These are phyloP conservation scores for Taenioides sp. DNA, from an alignment of 2,797 vertebrate genomes.

Conservation along the genomic window DNA sequence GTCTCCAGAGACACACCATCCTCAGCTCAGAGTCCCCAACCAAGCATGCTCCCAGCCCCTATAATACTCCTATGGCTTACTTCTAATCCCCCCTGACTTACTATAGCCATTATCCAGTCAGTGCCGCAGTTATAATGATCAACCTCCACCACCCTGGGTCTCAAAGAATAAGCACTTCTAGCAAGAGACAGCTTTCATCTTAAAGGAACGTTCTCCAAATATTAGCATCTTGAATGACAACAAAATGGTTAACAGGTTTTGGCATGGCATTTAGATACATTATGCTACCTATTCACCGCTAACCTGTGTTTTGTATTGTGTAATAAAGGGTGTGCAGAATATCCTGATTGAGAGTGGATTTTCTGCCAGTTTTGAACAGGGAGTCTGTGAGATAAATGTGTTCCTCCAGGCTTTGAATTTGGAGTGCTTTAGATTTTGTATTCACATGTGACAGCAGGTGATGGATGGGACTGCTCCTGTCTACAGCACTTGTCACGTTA, in stretches of 20 bases:
- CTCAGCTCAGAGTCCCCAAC: slow-evolving; percentile 45
- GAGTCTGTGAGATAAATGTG: slow-evolving; percentile 47
- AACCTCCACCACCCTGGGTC: slow-evolving; percentile 57
- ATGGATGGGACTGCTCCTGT: slow-evolving; percentile 36
- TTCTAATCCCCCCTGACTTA: slow-evolving; percentile 81
- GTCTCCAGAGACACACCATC: slow-evolving; percentile 44
- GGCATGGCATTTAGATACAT: slow-evolving; percentile 33
- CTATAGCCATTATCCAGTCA: slow-evolving; percentile 84
- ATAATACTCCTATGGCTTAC: slow-evolving; percentile 67
- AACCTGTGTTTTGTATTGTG: slow-evolving; percentile 48
- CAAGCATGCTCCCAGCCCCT: slow-evolving; percentile 53
- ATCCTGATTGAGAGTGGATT: slow-evolving; percentile 47
- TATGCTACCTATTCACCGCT: slow-evolving; percentile 37
- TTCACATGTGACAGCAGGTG: slow-evolving; percentile 32
- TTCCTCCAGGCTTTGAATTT: slow-evolving; percentile 43
- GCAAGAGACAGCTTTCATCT: slow-evolving; percentile 38
- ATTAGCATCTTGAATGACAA: slow-evolving; percentile 33
- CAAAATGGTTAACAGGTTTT: slow-evolving; percentile 24
- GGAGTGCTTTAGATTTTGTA: slow-evolving; percentile 38
- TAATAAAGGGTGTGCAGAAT: slow-evolving; percentile 53
- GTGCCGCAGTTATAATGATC: slow-evolving; percentile 76
- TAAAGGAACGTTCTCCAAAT: slow-evolving; percentile 18
- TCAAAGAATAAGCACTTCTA: slow-evolving; percentile 53
- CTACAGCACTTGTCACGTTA: slow-evolving; percentile 32
- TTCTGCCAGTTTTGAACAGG: slow-evolving; percentile 50